Evolutionary conservation across 2,888 invertebrate genomes (phyloP), one percentile per base, ranked within the genome.

Genomic region (Nezara viridula): DNA sequence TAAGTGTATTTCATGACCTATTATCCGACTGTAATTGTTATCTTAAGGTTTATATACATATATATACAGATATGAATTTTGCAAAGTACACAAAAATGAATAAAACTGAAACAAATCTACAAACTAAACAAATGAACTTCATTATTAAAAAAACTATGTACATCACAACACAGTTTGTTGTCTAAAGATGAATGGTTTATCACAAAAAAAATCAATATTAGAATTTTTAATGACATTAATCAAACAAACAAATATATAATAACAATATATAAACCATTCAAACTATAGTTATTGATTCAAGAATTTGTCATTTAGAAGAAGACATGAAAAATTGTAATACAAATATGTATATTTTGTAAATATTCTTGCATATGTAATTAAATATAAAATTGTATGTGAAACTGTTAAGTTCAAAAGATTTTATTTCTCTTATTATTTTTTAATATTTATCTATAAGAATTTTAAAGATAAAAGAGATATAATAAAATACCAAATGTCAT

Each of bases 321-420:
- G 27, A 27, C 37, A 19, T 5, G 9, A 37, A 73, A 12, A 37
- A 73, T 1, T 32, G 66, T 73, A 73, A 73, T 1, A 37, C 37
- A 37, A 37, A 27, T 27, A 27, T 55, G 32, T 66, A 66, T 37
- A 73, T 73, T 73, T 73, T 73, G 66, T 73, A 73, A 73, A 37
- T 73, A 37, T 73, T 60, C 60, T 73, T 19, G 14, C 32, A 60
- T 16, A 60, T 27, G 27, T 60, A 37, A 37, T 32, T 24, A 73
- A 73, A 37, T 37, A 19, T 37, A 2, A 19, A 73, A 73, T 32
- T 32, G 32, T 73, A 37, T 6, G 19, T 73, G 37, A 73, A 73
- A 37, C 6, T 73, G 16, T 37, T 37, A 60, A 37, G 66, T 73
- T 73, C 5, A 14, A 60, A 60, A n/a, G n/a, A n/a, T 55, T 55